Evolutionary conservation across 2,113 vertebrate genomes (phyloP).

Genomic region (Chelonoidis abingdonii): DNA sequence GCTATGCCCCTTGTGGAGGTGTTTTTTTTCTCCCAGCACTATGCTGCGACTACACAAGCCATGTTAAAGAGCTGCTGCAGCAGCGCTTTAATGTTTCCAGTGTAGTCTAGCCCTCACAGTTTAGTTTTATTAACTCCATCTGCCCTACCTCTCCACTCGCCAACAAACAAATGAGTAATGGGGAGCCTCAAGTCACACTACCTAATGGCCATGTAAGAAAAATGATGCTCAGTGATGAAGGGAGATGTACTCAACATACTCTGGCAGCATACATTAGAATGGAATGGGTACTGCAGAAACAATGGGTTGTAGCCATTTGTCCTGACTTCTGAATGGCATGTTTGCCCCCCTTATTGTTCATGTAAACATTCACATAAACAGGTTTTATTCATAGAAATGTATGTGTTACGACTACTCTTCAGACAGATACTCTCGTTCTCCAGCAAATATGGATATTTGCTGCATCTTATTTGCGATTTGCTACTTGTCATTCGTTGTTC

Average conservation of each 20-base stretch:
- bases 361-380: not conserved
- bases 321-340: not conserved
- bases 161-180: constrained; percentile 12
- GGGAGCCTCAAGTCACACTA: not conserved
- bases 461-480: not conserved
- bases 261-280: accelerated
- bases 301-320: not conserved
- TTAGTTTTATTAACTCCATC: not conserved
- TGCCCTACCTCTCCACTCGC: not conserved
- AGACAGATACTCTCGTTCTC: not conserved
- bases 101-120: not conserved
- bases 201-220: constrained; percentile 20
- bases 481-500: not conserved
- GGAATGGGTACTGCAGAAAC: not conserved
- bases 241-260: not conserved
- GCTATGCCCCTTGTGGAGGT: no score
- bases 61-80: no score
- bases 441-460: not conserved
- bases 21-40: no score
- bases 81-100: no score
- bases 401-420: not conserved
- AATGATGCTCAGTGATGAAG: not conserved
- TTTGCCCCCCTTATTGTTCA: not conserved
- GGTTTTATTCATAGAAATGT: not conserved
- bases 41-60: no score